These are phyloP conservation scores for Morpho achilles DNA, from an alignment of 2,888 invertebrate species.

Conservation along the genomic window DNA sequence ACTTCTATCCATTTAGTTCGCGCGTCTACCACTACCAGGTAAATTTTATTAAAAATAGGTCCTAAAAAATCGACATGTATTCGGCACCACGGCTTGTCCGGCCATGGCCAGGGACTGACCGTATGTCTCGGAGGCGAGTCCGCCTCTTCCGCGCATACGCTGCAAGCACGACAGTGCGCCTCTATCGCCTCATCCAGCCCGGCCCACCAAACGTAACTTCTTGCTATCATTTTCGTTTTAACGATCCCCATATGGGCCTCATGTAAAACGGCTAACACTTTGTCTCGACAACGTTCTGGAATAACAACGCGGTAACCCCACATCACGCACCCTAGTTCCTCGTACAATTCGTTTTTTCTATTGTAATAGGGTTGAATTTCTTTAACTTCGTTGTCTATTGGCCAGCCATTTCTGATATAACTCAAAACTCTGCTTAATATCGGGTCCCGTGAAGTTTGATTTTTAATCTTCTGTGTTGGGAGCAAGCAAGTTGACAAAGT, in stretches of 20 bases:
- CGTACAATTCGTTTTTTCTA: conserved; percentile 26
- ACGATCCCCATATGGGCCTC: conserved; percentile 21
- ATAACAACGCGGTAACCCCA: conserved; percentile 26
- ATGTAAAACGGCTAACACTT: conserved; percentile 7
- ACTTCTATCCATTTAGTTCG: not conserved
- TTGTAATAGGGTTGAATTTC: conserved; percentile 27
- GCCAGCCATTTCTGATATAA: conserved; percentile 30
- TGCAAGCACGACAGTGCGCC: conserved; percentile 15
- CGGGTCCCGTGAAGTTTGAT: conserved; percentile 15
- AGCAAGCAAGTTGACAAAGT: too few species aligned
- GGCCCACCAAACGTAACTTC: conserved; percentile 17
- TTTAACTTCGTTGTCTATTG: conserved; percentile 5
- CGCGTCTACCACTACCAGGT: not conserved
- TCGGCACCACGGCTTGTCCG: conserved; percentile 3
- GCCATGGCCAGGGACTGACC: conserved; percentile 3
- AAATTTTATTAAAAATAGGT: not conserved
- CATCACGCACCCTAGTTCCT: conserved; percentile 25
- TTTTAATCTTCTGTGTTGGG: too few species aligned
- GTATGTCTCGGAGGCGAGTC: conserved; percentile 17
- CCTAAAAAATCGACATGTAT: conserved; percentile 4
- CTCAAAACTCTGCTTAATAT: conserved; percentile 21
- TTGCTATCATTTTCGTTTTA: conserved; percentile 22
- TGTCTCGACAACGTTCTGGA: conserved; percentile 9
- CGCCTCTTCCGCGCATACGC: conserved; percentile 15
- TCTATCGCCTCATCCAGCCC: conserved; percentile 21